A percentile compares a stretch with the other conserved stretches of the same genome.
Conservation (phyloP, 1,140 invertebrate genomes). For the Nylanderia fulva region DNA sequence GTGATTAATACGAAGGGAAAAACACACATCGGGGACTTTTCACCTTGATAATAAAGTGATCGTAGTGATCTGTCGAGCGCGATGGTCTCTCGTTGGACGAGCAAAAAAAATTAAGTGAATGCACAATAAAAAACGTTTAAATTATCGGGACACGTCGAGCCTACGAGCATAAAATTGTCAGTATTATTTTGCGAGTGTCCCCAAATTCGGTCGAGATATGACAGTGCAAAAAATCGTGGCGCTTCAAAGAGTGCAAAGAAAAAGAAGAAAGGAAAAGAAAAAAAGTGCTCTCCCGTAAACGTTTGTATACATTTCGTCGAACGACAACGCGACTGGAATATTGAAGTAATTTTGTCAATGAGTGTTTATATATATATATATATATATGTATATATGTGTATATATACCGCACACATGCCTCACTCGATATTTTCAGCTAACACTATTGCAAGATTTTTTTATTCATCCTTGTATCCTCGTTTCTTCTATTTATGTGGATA, state of each 20-base stretch:
- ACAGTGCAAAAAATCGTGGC: neutral
- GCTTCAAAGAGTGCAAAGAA: neutral
- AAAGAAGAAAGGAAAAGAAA: too few species aligned
- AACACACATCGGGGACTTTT: neutral
- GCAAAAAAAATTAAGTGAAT: neutral
- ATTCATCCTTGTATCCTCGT: too few species aligned
- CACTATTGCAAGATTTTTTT: too few species aligned
- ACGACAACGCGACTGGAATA: neutral
- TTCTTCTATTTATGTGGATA: too few species aligned
- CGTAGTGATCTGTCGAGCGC: neutral
- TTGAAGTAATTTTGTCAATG: too few species aligned
- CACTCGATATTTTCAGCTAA: too few species aligned
- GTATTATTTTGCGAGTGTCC: neutral
- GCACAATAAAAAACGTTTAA: neutral
- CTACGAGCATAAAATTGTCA: neutral
- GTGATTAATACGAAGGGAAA: neutral
- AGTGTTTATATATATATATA: too few species aligned
- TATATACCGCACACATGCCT: too few species aligned
- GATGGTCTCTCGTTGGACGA: neutral
- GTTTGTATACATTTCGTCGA: neutral
- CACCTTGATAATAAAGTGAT: neutral
- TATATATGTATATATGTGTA: too few species aligned
- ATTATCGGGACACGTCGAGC: neutral
- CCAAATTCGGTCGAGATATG: neutral
- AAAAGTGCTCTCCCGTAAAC: neutral